Conservation (phyloP, 2,797 vertebrate genomes). For the Zalophus californianus region DNA sequence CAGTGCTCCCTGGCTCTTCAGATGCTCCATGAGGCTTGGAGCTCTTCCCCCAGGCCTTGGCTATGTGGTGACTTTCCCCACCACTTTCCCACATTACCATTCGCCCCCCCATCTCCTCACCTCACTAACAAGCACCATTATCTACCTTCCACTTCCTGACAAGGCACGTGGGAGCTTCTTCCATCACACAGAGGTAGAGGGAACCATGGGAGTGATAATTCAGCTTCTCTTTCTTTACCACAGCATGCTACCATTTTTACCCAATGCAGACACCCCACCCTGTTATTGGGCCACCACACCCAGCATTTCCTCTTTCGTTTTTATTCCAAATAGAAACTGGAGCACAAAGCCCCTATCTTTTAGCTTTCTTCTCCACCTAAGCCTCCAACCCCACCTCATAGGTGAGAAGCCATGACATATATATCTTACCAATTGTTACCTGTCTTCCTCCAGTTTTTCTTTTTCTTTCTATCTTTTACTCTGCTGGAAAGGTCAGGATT, state of each 20-base stretch:
- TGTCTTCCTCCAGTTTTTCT: background rate
- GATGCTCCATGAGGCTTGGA: background rate
- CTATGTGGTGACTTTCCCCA: background rate
- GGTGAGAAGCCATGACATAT: background rate
- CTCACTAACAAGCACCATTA: background rate
- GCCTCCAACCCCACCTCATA: background rate
- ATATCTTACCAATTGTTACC: background rate
- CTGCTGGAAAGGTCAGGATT: background rate
- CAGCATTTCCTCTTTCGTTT: background rate
- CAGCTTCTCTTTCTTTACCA: background rate
- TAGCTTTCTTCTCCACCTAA: background rate
- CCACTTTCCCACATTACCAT: background rate
- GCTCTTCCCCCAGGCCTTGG: background rate
- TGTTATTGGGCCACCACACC: background rate
- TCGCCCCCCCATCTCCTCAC: accelerated
- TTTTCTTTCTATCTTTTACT: background rate
- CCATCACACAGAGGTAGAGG: background rate
- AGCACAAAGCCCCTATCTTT: background rate
- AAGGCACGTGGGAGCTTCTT: background rate
- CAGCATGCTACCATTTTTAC: background rate
- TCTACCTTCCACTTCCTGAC: background rate
- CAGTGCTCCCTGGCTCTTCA: no score
- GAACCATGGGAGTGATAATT: background rate
- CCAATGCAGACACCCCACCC: no score
- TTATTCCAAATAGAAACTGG: background rate